Percentiles rank a stretch among this genome's conserved stretches.
phyloP scores from a whole-genome alignment of 1,140 invertebrate species.

The Andricus grossulariae region DNA sequence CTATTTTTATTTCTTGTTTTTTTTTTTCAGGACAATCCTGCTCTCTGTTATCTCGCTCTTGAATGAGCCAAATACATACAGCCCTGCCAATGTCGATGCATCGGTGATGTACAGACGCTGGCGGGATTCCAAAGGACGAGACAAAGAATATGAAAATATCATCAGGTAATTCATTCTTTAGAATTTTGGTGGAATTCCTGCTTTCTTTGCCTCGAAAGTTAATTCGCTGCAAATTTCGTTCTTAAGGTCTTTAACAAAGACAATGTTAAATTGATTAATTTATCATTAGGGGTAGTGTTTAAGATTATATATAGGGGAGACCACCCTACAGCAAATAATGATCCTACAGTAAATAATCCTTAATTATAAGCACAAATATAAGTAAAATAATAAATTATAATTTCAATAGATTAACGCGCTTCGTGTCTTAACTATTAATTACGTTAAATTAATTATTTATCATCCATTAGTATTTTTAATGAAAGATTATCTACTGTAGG shows the following conservation, averaged over 20 bases:
- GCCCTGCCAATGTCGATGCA: constrained; percentile 99
- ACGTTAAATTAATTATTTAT: too few relatives aligned
- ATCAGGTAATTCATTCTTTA: constrained; percentile 84
- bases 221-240: constrained; percentile 8
- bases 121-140: constrained; percentile 98
- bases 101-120: constrained; percentile 99
- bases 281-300: too few relatives aligned
- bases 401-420: too few relatives aligned
- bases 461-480: too few relatives aligned
- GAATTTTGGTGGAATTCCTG: background rate
- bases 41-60: constrained; percentile 98
- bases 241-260: background rate
- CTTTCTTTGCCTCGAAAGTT: constrained; percentile 2
- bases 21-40: constrained; percentile 88
- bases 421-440: too few relatives aligned
- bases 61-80: constrained; percentile 99
- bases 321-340: too few relatives aligned
- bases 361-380: too few relatives aligned
- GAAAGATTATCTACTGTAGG: too few relatives aligned
- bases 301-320: too few relatives aligned
- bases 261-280: background rate
- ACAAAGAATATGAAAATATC: constrained; percentile 99
- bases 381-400: too few relatives aligned
- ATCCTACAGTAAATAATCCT: too few relatives aligned
- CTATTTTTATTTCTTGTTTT: background rate